Base-by-base conservation (phyloP, 2,113 vertebrate species). In the Vanacampus margaritifer region DNA sequence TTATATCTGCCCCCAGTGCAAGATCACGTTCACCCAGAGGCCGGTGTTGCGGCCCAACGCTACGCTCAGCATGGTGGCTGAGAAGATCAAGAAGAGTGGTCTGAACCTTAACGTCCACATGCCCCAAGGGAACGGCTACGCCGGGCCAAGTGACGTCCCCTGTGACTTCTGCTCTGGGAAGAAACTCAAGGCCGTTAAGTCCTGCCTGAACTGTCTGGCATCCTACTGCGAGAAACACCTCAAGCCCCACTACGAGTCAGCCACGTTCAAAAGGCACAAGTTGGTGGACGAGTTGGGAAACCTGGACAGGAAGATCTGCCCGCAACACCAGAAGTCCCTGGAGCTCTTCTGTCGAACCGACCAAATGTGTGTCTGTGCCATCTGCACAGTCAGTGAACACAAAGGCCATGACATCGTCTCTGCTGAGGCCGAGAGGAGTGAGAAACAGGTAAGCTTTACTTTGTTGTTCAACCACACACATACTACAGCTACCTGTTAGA, bases 171-270 rank as follows among this genome's bases (percentile, higher is more conserved):
- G 93, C 83, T 79, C 88, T 1, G 92, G 87, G 11, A 65, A 68
- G 65, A 94, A 93, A 0, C 68, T 90, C 46, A 94, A 92, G 76
- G 92, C 85, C 6, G 82, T 93, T 39, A 93, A 93, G 79, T 93
- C 92, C 9, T 95, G 93, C 79, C 88, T 93, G 28, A 83, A 75
- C 64, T 95, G 94, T 50, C 76, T 94, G 23, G 91, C 78, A 0
- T 93, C 92, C 13, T 87, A 95, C 82, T 95, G 94, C 64, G 90
- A 92, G 72, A 91, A 93, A 43, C 94, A 95, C 65, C 83, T 95
- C 83, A 90, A 83, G 72, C 94, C 92, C 1, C 93, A 94, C 75
- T 91, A 89, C 0, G 92, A 93, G 62, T 93, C 90, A 0, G 85
- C 92, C 80, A 92, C 91, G 0, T 84, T 92, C 86, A 93, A 89